These are phyloP conservation scores for Blastobasis adustella DNA, from an alignment of 2,888 invertebrate genomes.

Conservation along the genomic window DNA sequence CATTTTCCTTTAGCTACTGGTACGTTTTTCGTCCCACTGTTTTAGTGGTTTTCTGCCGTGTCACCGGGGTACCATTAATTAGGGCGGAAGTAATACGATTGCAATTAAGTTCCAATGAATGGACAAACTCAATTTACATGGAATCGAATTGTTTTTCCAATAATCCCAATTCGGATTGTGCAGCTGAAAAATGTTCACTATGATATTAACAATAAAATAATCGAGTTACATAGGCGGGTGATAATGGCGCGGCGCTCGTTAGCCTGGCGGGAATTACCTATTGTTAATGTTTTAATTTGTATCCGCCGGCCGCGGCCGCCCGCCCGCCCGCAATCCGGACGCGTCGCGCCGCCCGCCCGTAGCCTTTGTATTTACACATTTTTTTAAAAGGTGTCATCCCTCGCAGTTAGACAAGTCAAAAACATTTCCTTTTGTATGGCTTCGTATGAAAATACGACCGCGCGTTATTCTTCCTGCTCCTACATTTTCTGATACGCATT, in stretches of 20 bases:
- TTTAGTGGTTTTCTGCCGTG: background rate
- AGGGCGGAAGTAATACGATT: slow-evolving; percentile 10
- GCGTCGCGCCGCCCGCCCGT: background rate
- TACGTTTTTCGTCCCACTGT: slow-evolving; percentile 4
- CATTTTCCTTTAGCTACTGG: slow-evolving; percentile 34
- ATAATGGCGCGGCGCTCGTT: slow-evolving; percentile 63
- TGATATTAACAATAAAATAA: slow-evolving; percentile 58
- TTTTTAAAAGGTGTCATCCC: slow-evolving; percentile 3
- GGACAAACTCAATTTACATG: slow-evolving; percentile 1
- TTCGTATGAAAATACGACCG: background rate
- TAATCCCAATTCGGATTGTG: slow-evolving; percentile 40
- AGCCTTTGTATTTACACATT: slow-evolving; percentile 1
- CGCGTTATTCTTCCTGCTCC: background rate
- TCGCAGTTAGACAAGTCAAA: background rate
- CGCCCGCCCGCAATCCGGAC: slow-evolving; percentile 6
- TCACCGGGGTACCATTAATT: slow-evolving; percentile 31
- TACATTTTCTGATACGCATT: background rate
- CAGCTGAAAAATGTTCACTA: slow-evolving; percentile 25
- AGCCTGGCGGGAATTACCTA: slow-evolving; percentile 61
- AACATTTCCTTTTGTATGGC: too few species aligned
- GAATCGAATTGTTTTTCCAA: slow-evolving; percentile 33
- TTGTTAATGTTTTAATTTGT: slow-evolving; percentile 71
- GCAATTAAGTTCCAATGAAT: slow-evolving; percentile 2
- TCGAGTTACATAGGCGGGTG: slow-evolving; percentile 56
- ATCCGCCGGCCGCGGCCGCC: slow-evolving; percentile 34